phyloP scores from a whole-genome alignment of 1,140 invertebrate genomes.

The Gonatopus flavifemur region DNA sequence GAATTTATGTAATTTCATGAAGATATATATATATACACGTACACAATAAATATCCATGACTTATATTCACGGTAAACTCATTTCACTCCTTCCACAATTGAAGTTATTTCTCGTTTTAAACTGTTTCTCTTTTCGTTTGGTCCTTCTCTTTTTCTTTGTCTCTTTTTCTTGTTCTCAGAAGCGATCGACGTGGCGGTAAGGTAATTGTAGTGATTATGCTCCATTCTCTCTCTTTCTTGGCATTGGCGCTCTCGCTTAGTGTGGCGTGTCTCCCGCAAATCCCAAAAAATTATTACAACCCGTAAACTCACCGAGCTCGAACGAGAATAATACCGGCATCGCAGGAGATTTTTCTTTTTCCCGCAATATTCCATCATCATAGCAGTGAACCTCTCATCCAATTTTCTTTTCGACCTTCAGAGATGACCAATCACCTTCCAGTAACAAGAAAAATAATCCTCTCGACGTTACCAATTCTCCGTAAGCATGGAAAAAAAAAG shows the following conservation, averaged over 20 bases:
- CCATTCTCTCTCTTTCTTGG: slow-evolving; percentile 19
- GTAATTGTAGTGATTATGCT: slow-evolving; percentile 50
- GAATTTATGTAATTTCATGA: too few species aligned
- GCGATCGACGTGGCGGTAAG: slow-evolving; percentile 42
- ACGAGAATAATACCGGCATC: neutral
- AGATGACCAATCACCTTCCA: too few species aligned
- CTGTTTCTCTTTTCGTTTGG: neutral
- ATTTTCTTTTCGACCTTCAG: too few species aligned
- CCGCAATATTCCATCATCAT: too few species aligned
- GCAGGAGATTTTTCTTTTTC: neutral
- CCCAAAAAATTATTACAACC: slow-evolving; percentile 32
- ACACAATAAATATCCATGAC: too few species aligned
- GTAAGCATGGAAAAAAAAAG: too few species aligned
- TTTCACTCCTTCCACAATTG: too few species aligned
- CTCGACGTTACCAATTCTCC: too few species aligned
- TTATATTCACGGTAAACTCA: too few species aligned
- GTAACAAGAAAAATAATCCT: too few species aligned
- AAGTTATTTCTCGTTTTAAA: neutral
- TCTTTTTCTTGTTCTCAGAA: slow-evolving; percentile 44
- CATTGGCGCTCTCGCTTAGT: neutral
- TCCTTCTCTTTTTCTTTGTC: slow-evolving; percentile 13
- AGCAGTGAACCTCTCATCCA: too few species aligned
- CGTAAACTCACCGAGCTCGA: slow-evolving; percentile 24
- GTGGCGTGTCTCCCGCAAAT: slow-evolving; percentile 27
- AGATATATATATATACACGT: too few species aligned